Evolutionary conservation across 2,113 vertebrate genomes (phyloP).

Genomic region (Ceratotherium simum): DNA sequence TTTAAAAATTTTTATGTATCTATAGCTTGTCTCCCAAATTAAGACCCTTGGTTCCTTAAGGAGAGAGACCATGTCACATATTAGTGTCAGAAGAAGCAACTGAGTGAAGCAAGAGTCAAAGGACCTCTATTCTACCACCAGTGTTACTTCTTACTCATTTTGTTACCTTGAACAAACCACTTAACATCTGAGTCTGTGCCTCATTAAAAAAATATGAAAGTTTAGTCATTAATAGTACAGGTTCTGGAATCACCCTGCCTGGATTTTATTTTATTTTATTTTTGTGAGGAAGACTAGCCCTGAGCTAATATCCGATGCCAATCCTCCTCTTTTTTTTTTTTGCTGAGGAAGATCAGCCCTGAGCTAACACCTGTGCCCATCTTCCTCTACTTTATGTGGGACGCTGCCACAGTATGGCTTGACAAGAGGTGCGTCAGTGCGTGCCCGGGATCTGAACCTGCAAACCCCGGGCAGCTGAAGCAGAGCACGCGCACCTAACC

Average conservation of each 20-base stretch:
- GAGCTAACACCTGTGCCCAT: too few species aligned
- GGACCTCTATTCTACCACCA: neutral
- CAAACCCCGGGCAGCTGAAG: too few species aligned
- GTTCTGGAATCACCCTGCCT: neutral
- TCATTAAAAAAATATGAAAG: neutral
- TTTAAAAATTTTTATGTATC: neutral
- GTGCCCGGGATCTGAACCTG: too few species aligned
- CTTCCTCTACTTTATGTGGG: too few species aligned
- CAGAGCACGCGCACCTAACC: too few species aligned
- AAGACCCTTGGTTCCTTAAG: constrained; percentile 20
- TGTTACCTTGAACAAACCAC: constrained; percentile 2
- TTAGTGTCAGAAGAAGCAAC: neutral
- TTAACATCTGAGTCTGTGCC: neutral
- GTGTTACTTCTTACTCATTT: neutral
- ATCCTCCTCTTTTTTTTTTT: too few species aligned
- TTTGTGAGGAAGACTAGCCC: too few species aligned
- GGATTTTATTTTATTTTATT: neutral
- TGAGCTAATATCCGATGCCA: too few species aligned
- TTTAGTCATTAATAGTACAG: neutral
- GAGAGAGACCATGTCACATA: neutral
- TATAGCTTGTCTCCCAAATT: constrained; percentile 36
- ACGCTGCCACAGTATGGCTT: too few species aligned
- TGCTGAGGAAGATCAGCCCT: too few species aligned
- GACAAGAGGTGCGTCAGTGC: too few species aligned
- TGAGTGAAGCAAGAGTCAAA: constrained; percentile 17